Conservation (phyloP, 1,140 invertebrate genomes). For the Pseudomyrmex dendroicus region DNA sequence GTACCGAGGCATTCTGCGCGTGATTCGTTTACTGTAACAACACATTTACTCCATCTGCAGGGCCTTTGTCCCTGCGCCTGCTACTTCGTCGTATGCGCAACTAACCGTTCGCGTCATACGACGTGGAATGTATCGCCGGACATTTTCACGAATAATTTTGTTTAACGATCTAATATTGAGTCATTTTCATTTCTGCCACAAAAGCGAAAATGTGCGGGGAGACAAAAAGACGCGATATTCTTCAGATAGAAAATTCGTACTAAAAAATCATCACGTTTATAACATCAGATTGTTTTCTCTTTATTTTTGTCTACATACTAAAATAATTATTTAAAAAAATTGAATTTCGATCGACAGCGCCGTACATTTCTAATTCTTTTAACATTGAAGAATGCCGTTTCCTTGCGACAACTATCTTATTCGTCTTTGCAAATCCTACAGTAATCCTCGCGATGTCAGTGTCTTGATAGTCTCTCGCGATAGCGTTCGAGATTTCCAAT, state of each 20-base stretch:
- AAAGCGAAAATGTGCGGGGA: not conserved
- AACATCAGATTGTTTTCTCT: too few relatives aligned
- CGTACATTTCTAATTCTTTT: not conserved
- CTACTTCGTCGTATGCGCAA: not conserved
- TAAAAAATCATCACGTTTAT: too few relatives aligned
- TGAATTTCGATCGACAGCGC: not conserved
- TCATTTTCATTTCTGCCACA: not conserved
- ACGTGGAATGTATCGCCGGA: not conserved
- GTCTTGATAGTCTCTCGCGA: too few relatives aligned
- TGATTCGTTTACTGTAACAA: conserved; percentile 9
- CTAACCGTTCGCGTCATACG: not conserved
- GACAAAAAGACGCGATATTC: not conserved
- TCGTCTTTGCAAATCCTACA: not conserved
- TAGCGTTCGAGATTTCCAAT: too few relatives aligned
- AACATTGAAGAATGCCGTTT: not conserved
- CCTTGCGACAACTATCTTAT: not conserved
- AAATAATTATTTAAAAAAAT: not conserved
- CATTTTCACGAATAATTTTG: not conserved
- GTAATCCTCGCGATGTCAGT: not conserved
- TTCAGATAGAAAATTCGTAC: not conserved
- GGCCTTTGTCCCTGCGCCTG: not conserved
- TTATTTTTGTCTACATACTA: not conserved
- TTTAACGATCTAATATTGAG: conserved; percentile 18
- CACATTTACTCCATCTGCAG: conserved; percentile 18
- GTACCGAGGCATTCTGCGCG: conserved; percentile 9